Evolutionary conservation across 1,140 invertebrate genomes (phyloP), one percentile per base, ranked within the genome.

Genomic region (Heliconius melpomene): DNA sequence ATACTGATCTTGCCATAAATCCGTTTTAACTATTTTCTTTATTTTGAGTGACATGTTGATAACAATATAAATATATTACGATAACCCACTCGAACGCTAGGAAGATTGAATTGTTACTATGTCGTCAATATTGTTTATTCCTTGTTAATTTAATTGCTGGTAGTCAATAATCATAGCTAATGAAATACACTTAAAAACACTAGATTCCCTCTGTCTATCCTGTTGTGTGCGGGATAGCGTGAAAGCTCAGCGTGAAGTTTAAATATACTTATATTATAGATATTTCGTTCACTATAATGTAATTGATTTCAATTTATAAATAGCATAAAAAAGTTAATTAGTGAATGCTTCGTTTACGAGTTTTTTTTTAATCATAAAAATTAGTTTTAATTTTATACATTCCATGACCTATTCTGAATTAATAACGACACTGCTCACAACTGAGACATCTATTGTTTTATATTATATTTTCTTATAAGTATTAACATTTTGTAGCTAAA

Each of bases 1-100:
- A 78, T 66, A 74, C 71, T 76, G 26, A 79, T 82, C 76, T 81
- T 70, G 78, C 46, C 57, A 78, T 78, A 50, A 77, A 78, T 78
- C 54, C 77, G 71, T 46, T 77, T 81, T 78, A 40, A 36, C 23
- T 72, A 77, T 57, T 78, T 81, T 75, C 29, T 36, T 81, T 80
- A 80, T 77, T 77, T 18, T 6, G 66, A 71, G 74, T 73, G 75
- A 79, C 36, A 75, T 40, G 36, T 79, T 32, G 79, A 79, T 79
- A 79, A 75, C 52, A 46, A 50, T 23, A 66, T n/a, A 66, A 66
- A 66, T 66, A 66, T 66, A 66, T 9, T 29, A 66, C 60, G 60
- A 66, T 66, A 26, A 29, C 60, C 13, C 23, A 16, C 60, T 66
- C 26, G 23, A 66, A 29, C 26, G 23, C 26, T 66, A 26, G 0